Conservation (phyloP, 2,888 invertebrate genomes). For the Hecatera dysodea region DNA sequence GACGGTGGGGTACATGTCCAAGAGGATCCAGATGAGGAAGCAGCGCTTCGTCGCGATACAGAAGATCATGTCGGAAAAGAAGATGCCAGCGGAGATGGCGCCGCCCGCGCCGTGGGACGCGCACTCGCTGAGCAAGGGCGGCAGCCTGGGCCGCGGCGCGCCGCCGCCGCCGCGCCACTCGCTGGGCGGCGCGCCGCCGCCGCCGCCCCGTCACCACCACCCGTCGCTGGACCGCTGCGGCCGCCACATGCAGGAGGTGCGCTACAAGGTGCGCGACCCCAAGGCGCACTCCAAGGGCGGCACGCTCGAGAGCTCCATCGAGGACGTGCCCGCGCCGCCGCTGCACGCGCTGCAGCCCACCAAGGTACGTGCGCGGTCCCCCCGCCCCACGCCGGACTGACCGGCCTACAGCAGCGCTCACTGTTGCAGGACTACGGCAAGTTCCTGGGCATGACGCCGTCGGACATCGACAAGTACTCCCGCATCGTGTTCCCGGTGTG, state of each 20-base stretch:
- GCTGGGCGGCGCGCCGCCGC: conserved; percentile 76
- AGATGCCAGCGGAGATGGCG: conserved; percentile 94
- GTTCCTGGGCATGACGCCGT: conserved; percentile 96
- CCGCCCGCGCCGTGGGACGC: conserved; percentile 91
- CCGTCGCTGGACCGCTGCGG: conserved; percentile 38
- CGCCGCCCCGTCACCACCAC: conserved; percentile 57
- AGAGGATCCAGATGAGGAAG: conserved; percentile 98
- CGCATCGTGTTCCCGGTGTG: conserved; percentile 99
- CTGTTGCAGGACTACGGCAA: conserved; percentile 94
- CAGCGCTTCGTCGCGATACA: conserved; percentile 96
- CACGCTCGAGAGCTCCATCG: conserved; percentile 95
- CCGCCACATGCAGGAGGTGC: conserved; percentile 94
- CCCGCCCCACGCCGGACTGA: too few species aligned
- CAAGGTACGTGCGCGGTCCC: conserved; percentile 86
- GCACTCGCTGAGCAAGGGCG: conserved; percentile 92
- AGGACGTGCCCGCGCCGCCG: conserved; percentile 90
- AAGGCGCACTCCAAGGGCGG: conserved; percentile 97
- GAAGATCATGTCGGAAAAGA: conserved; percentile 97
- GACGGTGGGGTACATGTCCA: conserved; percentile 98
- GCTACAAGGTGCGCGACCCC: conserved; percentile 97
- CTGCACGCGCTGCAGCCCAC: conserved; percentile 94
- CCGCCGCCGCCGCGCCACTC: conserved; percentile 74
- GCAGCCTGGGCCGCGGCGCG: conserved; percentile 92
- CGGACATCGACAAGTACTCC: conserved; percentile 99
- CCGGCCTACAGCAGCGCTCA: too few species aligned